Conservation (phyloP, 2,113 vertebrate genomes). For the Pygoscelis adeliae region DNA sequence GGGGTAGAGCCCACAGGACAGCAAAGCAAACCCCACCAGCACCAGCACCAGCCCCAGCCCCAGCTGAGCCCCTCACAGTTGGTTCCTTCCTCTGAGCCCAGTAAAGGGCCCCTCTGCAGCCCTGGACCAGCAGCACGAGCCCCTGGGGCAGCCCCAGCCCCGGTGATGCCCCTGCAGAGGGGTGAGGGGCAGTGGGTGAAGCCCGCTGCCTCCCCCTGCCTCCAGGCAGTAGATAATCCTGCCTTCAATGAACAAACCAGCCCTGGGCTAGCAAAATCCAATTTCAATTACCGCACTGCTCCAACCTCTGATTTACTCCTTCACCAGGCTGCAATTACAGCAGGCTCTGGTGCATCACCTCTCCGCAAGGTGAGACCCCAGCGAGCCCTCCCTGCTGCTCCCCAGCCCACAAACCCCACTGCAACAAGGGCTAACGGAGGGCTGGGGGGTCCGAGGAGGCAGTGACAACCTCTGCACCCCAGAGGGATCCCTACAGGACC, state of each 20-base stretch:
- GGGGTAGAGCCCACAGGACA: background rate
- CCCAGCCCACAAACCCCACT: background rate
- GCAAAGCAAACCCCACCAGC: background rate
- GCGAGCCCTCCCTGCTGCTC: background rate
- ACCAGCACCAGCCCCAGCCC: background rate
- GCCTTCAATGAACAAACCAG: background rate
- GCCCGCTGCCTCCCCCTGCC: background rate
- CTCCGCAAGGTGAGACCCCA: background rate
- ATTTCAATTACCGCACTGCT: background rate
- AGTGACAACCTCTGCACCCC: background rate
- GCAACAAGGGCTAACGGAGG: background rate
- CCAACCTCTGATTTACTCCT: background rate
- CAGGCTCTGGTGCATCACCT: background rate
- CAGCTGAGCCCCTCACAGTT: background rate
- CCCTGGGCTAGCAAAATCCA: background rate
- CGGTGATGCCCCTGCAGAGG: fast-evolving
- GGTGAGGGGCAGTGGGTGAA: background rate
- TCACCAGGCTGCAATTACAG: background rate
- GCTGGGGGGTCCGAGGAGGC: background rate
- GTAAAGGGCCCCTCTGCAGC: background rate
- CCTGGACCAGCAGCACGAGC: background rate
- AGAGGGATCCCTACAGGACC: background rate
- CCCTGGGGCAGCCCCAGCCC: background rate
- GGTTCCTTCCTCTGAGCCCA: background rate
- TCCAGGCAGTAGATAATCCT: background rate